Conservation (phyloP, 2,888 invertebrate genomes). For the Plagodis dolabraria region DNA sequence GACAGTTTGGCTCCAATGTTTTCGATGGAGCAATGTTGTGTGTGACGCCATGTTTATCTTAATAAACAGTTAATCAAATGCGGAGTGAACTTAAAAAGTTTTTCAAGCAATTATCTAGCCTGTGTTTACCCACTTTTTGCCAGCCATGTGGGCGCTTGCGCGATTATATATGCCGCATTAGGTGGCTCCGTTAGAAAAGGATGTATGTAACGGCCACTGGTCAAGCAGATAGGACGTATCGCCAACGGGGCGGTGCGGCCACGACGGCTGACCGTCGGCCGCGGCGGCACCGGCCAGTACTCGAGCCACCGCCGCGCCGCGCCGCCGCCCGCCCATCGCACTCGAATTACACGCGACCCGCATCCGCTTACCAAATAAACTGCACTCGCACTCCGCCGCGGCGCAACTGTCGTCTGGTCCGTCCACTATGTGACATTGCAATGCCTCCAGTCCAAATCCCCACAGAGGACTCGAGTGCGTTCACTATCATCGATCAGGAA, state of each 20-base stretch:
- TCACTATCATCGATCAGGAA: slow-evolving; percentile 60
- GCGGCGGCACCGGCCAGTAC: slow-evolving; percentile 38
- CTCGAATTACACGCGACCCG: slow-evolving; percentile 6
- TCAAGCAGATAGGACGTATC: slow-evolving; percentile 22
- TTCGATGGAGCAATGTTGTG: too few species aligned
- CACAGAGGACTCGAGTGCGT: slow-evolving; percentile 56
- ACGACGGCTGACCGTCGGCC: slow-evolving; percentile 46
- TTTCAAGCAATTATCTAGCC: background rate
- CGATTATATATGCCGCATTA: slow-evolving; percentile 50
- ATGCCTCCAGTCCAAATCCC: slow-evolving; percentile 62
- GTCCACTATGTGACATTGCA: slow-evolving; percentile 44
- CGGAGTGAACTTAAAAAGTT: slow-evolving; percentile 3
- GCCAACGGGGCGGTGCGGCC: background rate
- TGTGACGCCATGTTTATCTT: too few species aligned
- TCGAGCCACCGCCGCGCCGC: slow-evolving; percentile 35
- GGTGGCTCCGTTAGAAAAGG: slow-evolving; percentile 6
- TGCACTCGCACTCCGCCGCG: slow-evolving; percentile 15
- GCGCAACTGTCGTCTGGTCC: slow-evolving; percentile 27
- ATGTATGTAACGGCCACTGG: slow-evolving; percentile 17
- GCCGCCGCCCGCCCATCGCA: slow-evolving; percentile 14
- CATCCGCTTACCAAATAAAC: slow-evolving; percentile 7
- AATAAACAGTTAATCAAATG: background rate
- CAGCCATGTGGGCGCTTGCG: slow-evolving; percentile 59
- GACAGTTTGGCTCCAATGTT: too few species aligned
- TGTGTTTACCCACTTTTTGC: slow-evolving; percentile 40